phyloP scores from a whole-genome alignment of 2,888 invertebrate genomes.

The Ophion obscuratus region DNA sequence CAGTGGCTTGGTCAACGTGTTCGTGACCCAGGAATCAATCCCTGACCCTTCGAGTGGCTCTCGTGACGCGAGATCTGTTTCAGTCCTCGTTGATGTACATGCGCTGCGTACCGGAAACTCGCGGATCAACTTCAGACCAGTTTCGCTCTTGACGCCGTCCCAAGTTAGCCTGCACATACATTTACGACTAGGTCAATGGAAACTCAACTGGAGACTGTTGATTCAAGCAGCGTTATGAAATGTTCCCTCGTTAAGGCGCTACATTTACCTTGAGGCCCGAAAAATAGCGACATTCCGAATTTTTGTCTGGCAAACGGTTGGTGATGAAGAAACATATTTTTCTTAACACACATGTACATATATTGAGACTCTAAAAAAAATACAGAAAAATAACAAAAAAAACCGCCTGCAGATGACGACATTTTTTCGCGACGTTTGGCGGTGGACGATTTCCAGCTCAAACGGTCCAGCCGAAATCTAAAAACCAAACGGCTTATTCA shows the following conservation, averaged over 20 bases:
- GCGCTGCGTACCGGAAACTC: slow-evolving; percentile 60
- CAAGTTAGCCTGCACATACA: not conserved
- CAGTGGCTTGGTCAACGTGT: slow-evolving; percentile 35
- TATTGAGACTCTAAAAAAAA: no score
- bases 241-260: not conserved
- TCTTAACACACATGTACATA: no score
- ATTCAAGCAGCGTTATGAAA: slow-evolving; percentile 2
- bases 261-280: no score
- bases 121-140: slow-evolving; percentile 61
- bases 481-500: no score
- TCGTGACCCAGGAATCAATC: slow-evolving; percentile 64
- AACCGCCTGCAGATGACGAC: no score
- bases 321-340: no score
- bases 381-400: no score
- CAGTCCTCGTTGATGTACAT: slow-evolving; percentile 23
- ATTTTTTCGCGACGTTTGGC: no score
- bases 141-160: slow-evolving; percentile 31
- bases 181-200: not conserved
- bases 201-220: slow-evolving; percentile 29
- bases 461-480: no score
- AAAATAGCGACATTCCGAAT: no score
- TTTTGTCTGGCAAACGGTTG: no score
- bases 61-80: slow-evolving; percentile 57
- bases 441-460: no score
- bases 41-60: slow-evolving; percentile 45